Evolutionary conservation across 2,113 vertebrate genomes (phyloP), one percentile per base, ranked within the genome.

Genomic region (Saiga tatarica): DNA sequence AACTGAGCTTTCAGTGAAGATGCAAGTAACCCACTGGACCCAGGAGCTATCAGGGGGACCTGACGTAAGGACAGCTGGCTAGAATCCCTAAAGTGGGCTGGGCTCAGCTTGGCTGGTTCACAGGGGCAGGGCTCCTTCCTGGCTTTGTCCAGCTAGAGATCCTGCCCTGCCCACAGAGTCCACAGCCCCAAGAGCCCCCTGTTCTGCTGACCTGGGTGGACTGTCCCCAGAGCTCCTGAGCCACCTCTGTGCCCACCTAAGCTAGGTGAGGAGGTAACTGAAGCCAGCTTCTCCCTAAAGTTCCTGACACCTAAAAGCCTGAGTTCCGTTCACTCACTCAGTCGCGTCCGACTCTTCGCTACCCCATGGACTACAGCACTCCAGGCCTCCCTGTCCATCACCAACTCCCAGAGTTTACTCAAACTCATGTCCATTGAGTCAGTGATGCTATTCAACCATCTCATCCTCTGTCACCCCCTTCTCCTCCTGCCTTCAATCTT

Each of bases 181-280:
- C 74, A 10, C 26, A 53, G 47, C 26, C n/a, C n/a, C 47, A 39
- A 5, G 8, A 26, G 26, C 42, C 59, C 30, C 60, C 45, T 3
- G 2, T 87, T 47, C 86, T 52, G 45, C 45, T 64, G 64, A 9
- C 45, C 86, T 3, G 19, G 28, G 45, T 2, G 12, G 78, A 17
- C 85, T 8, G 2, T 50, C 26, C 47, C 13, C 5, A 30, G 8
- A 39, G 79, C 28, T 67, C 39, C 45, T 30, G 23, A 92, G 28
- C 36, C 13, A 0, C 19, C 28, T 81, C n/a, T 42, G 13, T 23
- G 2, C 36, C 3, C 4, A n/a, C 17, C 2, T 42, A 52, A 0
- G 39, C 15, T 13, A 4, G 16, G 1, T 9, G 25, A 52, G n/a
- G 42, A 52, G 64, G 53, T 50, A 33, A 19, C 1, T 57, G 86